Base-by-base conservation (phyloP, 2,797 vertebrate genomes). In the Eidolon dupreanum region DNA sequence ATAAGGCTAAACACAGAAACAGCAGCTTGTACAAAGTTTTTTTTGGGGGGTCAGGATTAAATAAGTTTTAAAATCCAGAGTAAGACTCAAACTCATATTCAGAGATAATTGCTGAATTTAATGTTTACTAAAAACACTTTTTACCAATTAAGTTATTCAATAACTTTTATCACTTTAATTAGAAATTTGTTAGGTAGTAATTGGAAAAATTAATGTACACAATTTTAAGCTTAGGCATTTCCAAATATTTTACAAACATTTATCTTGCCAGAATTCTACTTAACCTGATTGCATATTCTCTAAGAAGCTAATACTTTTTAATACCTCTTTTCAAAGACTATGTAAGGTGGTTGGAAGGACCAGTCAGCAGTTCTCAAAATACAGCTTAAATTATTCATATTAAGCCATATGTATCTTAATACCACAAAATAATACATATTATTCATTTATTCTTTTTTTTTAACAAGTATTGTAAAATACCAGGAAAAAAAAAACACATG, bases 61-160 rank as follows among this genome's bases (percentile, higher is more conserved):
- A 84, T 24, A 78, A 83, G 55, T 81, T 92, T 81, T 92, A 94
- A 95, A 92, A 93, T 74, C 33, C 36, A 75, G 20, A 94, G 61
- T 81, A 89, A 96, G 94, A 83, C 31, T 88, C 49, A 96, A 78
- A 94, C 11, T 95, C 41, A 86, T 78, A 95, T 89, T 91, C 68
- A 75, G 71, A 90, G 65, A 46, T 59, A 93, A 77, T 77, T 59
- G 36, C 70, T 92, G 88, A 87, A 81, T 59, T 68, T 92, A 93
- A 75, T n/a, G 19, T 61, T 96, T 90, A 92, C 88, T 85, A 77
- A 85, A 96, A 93, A 82, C 12, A 79, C 16, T 77, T 96, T 88
- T 88, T 6, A 82, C 22, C 71, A 88, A 70, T 53, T 51, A 90
- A 90, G 13, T 86, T 20, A 70, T 78, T 77, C 57, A 92, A 20